A percentile compares a stretch with the other conserved stretches of the same genome.
These are phyloP conservation scores for Araneus ventricosus DNA, from an alignment of 1,140 invertebrate genomes.

Conservation along the genomic window DNA sequence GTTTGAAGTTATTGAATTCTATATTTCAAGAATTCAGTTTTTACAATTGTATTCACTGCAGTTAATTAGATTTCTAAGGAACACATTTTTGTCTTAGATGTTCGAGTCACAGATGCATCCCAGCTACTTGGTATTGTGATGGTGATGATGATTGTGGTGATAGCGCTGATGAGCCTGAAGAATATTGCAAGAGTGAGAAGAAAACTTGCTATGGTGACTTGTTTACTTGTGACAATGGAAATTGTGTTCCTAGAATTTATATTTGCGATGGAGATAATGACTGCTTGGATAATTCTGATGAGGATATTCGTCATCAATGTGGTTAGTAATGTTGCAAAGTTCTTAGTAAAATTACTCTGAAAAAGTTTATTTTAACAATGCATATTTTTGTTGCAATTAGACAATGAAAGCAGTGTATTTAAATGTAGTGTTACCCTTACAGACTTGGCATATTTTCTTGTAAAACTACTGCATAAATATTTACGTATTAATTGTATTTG, in stretches of 20 bases:
- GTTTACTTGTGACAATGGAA: constrained; percentile 97
- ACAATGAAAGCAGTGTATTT: too few relatives aligned
- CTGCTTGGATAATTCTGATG: constrained; percentile 95
- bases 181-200: constrained; percentile 95
- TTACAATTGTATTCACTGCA: too few relatives aligned
- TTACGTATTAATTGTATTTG: too few relatives aligned
- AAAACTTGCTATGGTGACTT: constrained; percentile 96
- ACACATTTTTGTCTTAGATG: constrained; percentile 78
- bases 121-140: constrained; percentile 95
- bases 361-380: too few relatives aligned
- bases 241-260: constrained; percentile 97
- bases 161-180: constrained; percentile 92
- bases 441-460: too few relatives aligned
- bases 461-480: too few relatives aligned
- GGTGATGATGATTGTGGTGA: constrained; percentile 95
- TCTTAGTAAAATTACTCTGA: too few relatives aligned
- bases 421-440: too few relatives aligned
- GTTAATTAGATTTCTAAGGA: not conserved
- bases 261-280: constrained; percentile 98
- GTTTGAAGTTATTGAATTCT: not conserved
- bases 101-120: constrained; percentile 82
- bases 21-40: not conserved
- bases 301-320: constrained; percentile 94
- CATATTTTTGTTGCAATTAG: too few relatives aligned
- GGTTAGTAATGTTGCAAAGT: constrained; percentile 84